A percentile compares a stretch with the other conserved stretches of the same genome.
These are phyloP conservation scores for Pherbina coryleti DNA, from an alignment of 2,888 invertebrate genomes.

Conservation along the genomic window DNA sequence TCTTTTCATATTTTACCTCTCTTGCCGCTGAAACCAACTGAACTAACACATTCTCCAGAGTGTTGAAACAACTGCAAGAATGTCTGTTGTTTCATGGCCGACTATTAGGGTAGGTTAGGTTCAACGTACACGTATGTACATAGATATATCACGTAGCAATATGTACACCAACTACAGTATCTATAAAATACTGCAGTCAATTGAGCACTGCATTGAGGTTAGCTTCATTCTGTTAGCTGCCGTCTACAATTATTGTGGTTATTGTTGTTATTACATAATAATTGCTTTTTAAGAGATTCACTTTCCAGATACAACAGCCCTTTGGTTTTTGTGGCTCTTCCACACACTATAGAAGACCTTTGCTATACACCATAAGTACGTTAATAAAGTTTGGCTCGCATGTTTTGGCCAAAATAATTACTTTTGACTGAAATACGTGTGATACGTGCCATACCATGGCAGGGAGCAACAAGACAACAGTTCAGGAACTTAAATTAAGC, in stretches of 20 bases:
- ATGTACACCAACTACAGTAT: too few species aligned
- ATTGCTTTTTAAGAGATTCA: slow-evolving; percentile 20
- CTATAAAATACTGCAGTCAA: background rate
- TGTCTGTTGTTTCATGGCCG: background rate
- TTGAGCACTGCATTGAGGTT: background rate
- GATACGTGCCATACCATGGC: background rate
- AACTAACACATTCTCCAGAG: too few species aligned
- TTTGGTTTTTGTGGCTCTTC: background rate
- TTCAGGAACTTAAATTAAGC: too few species aligned
- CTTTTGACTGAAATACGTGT: background rate
- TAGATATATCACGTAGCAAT: too few species aligned
- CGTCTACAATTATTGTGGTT: background rate
- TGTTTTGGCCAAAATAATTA: background rate
- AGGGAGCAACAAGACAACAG: too few species aligned
- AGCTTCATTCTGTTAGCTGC: background rate
- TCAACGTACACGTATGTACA: background rate
- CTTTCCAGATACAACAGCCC: background rate
- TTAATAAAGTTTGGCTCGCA: slow-evolving; percentile 2
- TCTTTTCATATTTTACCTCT: too few species aligned
- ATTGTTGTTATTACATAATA: background rate
- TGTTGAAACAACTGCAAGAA: background rate
- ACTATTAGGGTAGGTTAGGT: background rate
- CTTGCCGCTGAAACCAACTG: too few species aligned
- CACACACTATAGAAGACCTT: background rate
- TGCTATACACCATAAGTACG: background rate